These are phyloP conservation scores for Crenichthys baileyi DNA, from an alignment of 2,797 vertebrate species.

Conservation along the genomic window DNA sequence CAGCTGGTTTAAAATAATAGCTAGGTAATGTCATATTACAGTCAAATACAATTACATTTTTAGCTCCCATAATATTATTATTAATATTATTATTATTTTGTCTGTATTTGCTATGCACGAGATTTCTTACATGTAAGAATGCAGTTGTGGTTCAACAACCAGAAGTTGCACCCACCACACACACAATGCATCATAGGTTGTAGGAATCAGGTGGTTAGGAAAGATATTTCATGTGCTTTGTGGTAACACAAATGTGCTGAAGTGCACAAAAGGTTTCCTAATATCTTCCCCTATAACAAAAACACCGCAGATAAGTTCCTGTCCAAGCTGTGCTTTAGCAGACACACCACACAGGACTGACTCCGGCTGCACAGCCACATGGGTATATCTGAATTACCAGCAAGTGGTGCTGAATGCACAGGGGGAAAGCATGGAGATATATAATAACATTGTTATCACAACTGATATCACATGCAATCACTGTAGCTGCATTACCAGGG, in stretches of 20 bases:
- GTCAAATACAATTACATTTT: too few species aligned
- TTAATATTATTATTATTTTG: neutral
- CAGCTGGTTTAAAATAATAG: too few species aligned
- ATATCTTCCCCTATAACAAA: conserved; percentile 36
- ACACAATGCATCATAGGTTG: neutral
- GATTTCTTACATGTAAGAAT: neutral
- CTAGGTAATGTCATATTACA: too few species aligned
- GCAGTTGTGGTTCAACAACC: neutral
- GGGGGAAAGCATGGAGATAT: conserved; percentile 42
- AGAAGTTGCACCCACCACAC: neutral
- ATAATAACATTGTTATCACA: conserved; percentile 55
- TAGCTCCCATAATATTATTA: too few species aligned
- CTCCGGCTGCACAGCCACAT: conserved; percentile 7
- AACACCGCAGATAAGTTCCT: conserved; percentile 24
- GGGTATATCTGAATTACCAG: conserved; percentile 34
- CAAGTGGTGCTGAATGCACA: conserved; percentile 31
- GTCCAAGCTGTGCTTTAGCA: conserved; percentile 23
- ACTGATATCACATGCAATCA: conserved; percentile 57
- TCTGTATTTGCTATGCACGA: neutral
- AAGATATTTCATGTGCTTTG: conserved; percentile 31
- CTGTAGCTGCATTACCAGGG: conserved; percentile 51
- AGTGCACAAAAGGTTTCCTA: conserved; percentile 16
- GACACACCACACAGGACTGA: conserved; percentile 17
- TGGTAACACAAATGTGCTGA: conserved; percentile 19
- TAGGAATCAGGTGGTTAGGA: conserved; percentile 5